Base-by-base conservation (phyloP, 2,797 vertebrate genomes). In the Aeoliscus strigatus region DNA sequence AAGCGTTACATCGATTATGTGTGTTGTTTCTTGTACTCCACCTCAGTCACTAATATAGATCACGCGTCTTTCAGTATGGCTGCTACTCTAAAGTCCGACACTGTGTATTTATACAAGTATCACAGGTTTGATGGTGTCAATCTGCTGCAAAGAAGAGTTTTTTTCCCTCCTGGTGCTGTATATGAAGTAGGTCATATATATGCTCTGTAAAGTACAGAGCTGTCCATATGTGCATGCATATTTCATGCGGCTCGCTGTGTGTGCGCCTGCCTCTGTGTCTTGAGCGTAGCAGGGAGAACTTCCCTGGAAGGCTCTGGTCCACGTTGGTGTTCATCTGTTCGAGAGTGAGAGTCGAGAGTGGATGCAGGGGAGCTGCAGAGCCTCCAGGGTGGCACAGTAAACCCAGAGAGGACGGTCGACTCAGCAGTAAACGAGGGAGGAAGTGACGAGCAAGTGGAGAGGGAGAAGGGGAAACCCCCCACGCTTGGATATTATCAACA, bases 191-290 rank as follows among this genome's bases (percentile, higher is more conserved):
- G 60, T 72, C 56, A 60, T 31, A 27, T 63, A 58, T 39, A 15
- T 59, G 29, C 53, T 30, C 31, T 36, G 53, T 41, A 51, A 58
- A 41, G 51, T 69, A 75, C 68, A 71, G 66, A 60, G 56, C 39
- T 30, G 32, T 60, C 51, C 52, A 58, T 68, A 45, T 70, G 60
- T 32, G 7, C n/a, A 73, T 82, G 49, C 56, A 80, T 80, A 36
- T 77, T 82, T 66, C 26, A 83, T 66, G 55, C 73, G 55, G 14
- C 29, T 28, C 2, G 0, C 31, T 45, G 21, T 46, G 47, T 25
- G 32, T 31, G 46, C 8, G 55, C 44, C 14, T 18, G 39, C 37
- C 9, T 41, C 27, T 42, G 24, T 44, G 17, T 56, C 5, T 39
- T 30, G 27, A 55, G 45, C 48, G 3, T 24, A 60, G 39, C 18